These are phyloP conservation scores for Strix uralensis DNA, from an alignment of 2,113 vertebrate species.

Conservation along the genomic window DNA sequence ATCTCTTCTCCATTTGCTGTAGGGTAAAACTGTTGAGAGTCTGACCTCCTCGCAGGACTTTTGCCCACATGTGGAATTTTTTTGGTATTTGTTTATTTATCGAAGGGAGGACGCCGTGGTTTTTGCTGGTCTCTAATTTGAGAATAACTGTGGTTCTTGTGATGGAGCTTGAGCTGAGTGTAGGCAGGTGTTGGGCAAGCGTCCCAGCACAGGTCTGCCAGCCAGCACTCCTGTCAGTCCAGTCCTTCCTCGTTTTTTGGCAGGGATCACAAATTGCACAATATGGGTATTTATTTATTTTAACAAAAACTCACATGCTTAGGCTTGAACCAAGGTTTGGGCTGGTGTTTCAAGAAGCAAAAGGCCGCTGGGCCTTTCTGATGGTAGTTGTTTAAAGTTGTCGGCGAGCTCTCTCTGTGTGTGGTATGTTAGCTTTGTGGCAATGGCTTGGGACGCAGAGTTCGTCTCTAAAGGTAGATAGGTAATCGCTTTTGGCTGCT, in stretches of 20 bases:
- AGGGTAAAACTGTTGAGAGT: background rate
- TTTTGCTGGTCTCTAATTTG: background rate
- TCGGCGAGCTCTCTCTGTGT: fast-evolving
- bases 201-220: background rate
- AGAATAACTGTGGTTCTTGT: background rate
- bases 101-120: fast-evolving
- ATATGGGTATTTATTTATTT: background rate
- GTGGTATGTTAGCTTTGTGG: background rate
- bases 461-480: background rate
- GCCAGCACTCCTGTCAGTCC: background rate
- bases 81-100: background rate
- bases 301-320: background rate
- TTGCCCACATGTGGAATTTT: background rate
- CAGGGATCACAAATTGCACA: background rate
- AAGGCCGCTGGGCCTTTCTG: background rate
- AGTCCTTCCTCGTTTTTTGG: background rate
- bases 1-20: background rate
- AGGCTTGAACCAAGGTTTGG: background rate
- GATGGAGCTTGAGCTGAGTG: background rate
- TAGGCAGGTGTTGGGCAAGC: background rate
- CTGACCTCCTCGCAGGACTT: background rate
- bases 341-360: background rate
- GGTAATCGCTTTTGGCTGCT: background rate
- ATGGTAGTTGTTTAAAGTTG: background rate
- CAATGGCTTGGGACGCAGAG: fast-evolving